Evolutionary conservation across 2,113 vertebrate species (phyloP).

Genomic region (Emydura subglobosa): DNA sequence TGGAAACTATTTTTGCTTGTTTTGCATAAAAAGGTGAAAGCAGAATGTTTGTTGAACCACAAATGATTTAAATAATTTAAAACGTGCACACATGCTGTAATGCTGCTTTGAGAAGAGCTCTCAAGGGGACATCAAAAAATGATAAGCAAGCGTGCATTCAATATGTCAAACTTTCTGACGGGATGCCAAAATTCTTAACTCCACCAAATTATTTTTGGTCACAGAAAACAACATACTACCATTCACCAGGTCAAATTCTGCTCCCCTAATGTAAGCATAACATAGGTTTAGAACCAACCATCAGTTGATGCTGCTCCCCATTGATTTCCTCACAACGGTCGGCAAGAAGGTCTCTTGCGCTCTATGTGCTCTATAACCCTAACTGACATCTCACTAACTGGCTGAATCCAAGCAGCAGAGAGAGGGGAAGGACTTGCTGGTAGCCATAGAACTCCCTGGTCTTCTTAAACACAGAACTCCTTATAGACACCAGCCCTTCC

Average conservation of each 20-base stretch:
- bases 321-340: not conserved
- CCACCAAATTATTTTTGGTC: not conserved
- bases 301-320: not conserved
- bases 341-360: not conserved
- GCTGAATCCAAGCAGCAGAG: not conserved
- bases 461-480: not conserved
- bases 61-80: not conserved
- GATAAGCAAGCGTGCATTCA: not conserved
- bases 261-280: not conserved
- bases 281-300: not conserved
- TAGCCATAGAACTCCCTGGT: not conserved
- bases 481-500: not conserved
- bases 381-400: not conserved
- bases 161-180: not conserved
- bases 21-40: not conserved
- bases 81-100: not conserved
- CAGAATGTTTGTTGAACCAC: not conserved
- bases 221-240: not conserved
- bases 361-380: not conserved
- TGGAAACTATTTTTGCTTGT: not conserved
- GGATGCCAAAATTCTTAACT: not conserved
- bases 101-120: not conserved
- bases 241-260: rapidly evolving
- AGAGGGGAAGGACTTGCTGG: not conserved
- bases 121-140: not conserved